Evolutionary conservation across 2,113 vertebrate species (phyloP).

Genomic region (Tachysurus vachellii): DNA sequence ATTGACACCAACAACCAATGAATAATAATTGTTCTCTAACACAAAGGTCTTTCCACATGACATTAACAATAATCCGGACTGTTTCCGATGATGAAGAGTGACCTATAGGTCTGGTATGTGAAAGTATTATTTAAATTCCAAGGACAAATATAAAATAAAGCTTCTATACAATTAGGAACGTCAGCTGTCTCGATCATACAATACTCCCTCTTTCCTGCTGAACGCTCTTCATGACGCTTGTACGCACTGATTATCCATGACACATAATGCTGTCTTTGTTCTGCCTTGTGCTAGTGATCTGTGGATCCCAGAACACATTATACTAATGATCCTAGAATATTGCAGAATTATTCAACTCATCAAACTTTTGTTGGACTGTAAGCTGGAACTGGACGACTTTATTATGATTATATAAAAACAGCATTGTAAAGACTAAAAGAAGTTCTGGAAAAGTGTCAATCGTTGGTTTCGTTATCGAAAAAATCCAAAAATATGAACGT

Average conservation of each 20-base stretch:
- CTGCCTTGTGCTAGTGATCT: neutral
- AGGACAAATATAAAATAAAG: neutral
- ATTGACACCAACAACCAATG: neutral
- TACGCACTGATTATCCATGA: neutral
- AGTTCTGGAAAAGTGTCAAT: neutral
- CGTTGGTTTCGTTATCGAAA: no score
- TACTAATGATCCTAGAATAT: neutral
- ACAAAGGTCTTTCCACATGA: neutral
- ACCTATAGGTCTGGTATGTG: neutral
- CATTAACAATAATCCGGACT: neutral
- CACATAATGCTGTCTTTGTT: constrained; percentile 17
- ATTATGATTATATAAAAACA: neutral
- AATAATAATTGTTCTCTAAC: neutral
- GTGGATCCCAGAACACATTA: neutral
- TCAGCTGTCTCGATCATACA: neutral
- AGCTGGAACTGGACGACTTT: neutral
- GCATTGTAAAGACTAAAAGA: neutral
- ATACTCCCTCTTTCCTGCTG: neutral
- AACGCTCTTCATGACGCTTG: neutral
- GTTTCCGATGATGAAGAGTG: neutral
- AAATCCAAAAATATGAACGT: neutral
- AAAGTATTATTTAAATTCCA: neutral
- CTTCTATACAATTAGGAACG: neutral
- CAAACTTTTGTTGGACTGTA: no score
- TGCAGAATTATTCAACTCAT: neutral